These are phyloP conservation scores for Antrozous pallidus DNA, from an alignment of 2,797 vertebrate species.

Conservation along the genomic window DNA sequence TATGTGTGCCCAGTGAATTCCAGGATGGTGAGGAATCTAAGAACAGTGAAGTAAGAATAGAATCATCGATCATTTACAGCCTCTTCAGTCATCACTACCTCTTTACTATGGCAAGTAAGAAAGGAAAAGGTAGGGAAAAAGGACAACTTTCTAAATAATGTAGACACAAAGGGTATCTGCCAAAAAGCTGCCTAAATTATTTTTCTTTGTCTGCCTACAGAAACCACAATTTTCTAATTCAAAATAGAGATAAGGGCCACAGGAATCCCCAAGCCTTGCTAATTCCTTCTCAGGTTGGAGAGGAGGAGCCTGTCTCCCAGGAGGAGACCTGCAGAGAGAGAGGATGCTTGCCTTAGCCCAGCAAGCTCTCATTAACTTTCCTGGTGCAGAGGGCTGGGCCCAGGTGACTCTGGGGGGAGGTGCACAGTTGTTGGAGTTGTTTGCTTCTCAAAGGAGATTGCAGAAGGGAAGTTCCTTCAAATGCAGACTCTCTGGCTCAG, in stretches of 20 bases:
- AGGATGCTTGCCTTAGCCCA: neutral
- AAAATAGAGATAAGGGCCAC: neutral
- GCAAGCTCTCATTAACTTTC: neutral
- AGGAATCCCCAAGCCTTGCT: neutral
- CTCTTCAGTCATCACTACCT: neutral
- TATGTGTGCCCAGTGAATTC: neutral
- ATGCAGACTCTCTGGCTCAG: neutral
- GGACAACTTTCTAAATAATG: neutral
- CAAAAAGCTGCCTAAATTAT: neutral
- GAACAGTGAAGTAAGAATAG: neutral
- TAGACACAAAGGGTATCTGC: neutral
- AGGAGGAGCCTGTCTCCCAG: neutral
- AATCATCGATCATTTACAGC: neutral
- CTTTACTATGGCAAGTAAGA: neutral
- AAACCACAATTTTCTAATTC: constrained; percentile 14
- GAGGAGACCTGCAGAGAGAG: neutral
- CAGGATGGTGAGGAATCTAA: neutral
- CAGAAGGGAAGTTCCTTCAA: neutral
- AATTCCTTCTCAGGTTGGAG: neutral
- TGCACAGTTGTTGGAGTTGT: neutral
- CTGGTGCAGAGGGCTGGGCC: neutral
- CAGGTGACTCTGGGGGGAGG: neutral
- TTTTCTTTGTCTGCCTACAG: constrained; percentile 30
- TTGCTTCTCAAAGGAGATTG: neutral
- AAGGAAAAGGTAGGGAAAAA: neutral